phyloP scores from a whole-genome alignment of 2,888 invertebrate species.

The Plebejus argus region DNA sequence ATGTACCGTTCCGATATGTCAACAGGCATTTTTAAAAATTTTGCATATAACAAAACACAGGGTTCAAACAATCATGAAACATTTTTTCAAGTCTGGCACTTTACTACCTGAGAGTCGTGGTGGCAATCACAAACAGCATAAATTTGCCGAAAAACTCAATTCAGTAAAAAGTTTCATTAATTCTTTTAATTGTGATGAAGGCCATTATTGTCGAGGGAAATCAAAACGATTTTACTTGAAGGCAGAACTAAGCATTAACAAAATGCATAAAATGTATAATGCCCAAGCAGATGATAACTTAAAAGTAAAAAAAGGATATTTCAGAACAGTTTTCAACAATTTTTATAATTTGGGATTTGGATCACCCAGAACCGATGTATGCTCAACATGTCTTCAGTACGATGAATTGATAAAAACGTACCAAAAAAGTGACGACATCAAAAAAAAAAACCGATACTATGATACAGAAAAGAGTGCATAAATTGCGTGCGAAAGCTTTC shows the following conservation, averaged over 20 bases:
- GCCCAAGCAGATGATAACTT: constrained; percentile 35
- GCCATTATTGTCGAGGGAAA: constrained; percentile 44
- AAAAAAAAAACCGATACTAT: constrained; percentile 28
- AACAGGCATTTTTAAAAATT: constrained; percentile 27
- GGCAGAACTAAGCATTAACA: constrained; percentile 41
- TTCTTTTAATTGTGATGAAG: constrained; percentile 41
- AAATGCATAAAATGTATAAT: constrained; percentile 42
- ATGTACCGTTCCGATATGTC: constrained; percentile 23
- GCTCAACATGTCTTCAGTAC: constrained; percentile 36
- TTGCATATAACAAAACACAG: constrained; percentile 26
- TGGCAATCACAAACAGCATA: constrained; percentile 36
- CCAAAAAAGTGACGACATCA: constrained; percentile 16
- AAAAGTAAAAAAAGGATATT: constrained; percentile 39
- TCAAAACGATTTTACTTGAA: constrained; percentile 38
- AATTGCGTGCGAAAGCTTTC: constrained; percentile 31
- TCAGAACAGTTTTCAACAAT: constrained; percentile 37
- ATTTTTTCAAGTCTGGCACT: constrained; percentile 30
- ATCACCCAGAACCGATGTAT: constrained; percentile 39
- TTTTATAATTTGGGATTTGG: constrained; percentile 40
- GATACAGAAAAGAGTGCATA: constrained; percentile 28
- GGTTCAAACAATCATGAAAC: constrained; percentile 25
- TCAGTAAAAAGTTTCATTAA: constrained; percentile 43
- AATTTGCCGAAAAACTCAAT: constrained; percentile 37
- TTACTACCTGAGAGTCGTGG: constrained; percentile 35
- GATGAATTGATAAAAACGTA: constrained; percentile 32